Base-by-base conservation (phyloP, 2,113 vertebrate genomes). In the Malurus elegans region DNA sequence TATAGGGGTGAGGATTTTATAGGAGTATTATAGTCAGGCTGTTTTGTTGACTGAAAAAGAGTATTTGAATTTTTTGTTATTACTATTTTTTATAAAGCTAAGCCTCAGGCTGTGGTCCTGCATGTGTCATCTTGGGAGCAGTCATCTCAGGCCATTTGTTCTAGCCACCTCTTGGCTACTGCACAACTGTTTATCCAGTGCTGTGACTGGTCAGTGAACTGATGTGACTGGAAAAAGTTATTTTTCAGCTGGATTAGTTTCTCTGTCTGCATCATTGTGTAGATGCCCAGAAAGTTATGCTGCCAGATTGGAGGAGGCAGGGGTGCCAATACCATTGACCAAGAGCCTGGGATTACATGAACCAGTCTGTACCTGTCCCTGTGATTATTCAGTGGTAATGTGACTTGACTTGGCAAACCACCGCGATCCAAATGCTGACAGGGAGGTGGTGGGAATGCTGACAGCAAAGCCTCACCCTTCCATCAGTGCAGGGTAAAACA, bases 311-410 rank as follows among this genome's bases (percentile, higher is more conserved):
- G 71, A 69, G 50, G 44, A 71, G 48, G 31, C 34, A 78, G 56
- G 20, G n/a, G 16, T 69, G 26, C 31, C 76, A 54, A 57, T 66
- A 6, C 8, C 12, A 20, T 54, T 88, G 79, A 79, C 54, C 47
- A 57, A 75, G 78, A 88, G 24, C 45, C 61, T 90, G 54, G 29
- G 64, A 45, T 93, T 79, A 15, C 32, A 45, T 28, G 64, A 75
- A 54, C 65, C 40, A 28, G 78, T 91, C 86, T 69, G 44, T 92
- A 86, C 88, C 38, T 86, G 88, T 80, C 47, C 34, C 80, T 44
- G 75, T 38, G 62, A 82, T 90, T 45, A 23, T 57, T 76, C 62
- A 69, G 21, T 1, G 3, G 18, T 57, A 38, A 58, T 18, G 16
- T 65, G 74, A 53, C 67, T 89, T 86, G 34, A 24, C 8, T 53